Evolutionary conservation across 2,888 invertebrate genomes (phyloP).

Genomic region (Molorchus minor): DNA sequence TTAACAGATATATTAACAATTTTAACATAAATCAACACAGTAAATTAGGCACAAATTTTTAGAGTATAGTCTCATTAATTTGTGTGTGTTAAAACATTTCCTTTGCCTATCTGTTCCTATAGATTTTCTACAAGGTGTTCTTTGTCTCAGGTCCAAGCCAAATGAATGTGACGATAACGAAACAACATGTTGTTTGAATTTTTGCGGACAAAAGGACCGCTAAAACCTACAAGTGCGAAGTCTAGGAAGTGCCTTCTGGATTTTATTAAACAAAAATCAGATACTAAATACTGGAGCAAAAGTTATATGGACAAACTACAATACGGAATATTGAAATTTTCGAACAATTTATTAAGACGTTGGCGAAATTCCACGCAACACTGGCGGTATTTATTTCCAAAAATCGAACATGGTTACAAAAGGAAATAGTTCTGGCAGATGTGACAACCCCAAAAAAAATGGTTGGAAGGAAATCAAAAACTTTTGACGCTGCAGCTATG

Average conservation of each 20-base stretch:
- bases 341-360: neutral
- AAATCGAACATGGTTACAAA: too few species aligned
- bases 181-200: neutral
- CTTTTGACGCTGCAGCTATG: too few species aligned
- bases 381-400: neutral
- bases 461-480: too few species aligned
- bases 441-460: too few species aligned
- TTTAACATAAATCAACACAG: neutral
- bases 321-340: neutral
- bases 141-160: neutral
- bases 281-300: neutral
- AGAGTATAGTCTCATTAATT: neutral
- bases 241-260: neutral
- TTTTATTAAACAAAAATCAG: neutral
- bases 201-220: neutral
- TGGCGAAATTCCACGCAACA: neutral
- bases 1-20: neutral
- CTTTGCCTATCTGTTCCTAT: neutral
- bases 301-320: neutral
- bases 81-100: neutral
- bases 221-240: neutral
- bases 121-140: neutral
- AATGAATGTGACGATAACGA: neutral
- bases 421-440: too few species aligned
- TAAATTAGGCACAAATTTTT: neutral